Evolutionary conservation across 2,888 invertebrate species (phyloP), one percentile per base, ranked within the genome.

Genomic region (Caenorhabditis virilis): DNA sequence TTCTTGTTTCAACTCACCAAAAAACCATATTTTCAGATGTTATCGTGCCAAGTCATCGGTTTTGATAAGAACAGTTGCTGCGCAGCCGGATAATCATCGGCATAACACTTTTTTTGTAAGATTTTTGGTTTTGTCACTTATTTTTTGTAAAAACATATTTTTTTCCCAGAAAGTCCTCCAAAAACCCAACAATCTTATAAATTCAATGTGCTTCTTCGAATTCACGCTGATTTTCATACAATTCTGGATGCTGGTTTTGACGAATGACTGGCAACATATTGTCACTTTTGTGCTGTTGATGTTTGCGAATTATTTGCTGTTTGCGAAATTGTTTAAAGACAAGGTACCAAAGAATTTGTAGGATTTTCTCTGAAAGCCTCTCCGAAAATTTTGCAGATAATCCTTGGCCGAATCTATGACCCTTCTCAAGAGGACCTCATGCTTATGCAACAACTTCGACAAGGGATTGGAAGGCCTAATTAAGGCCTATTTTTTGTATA

Each of bases 261-360:
- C 90, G 16, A 88, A 89, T 36, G 91, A 93, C 76, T 97, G 95
- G 95, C 91, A 94, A 85, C 91, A 92, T 83, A 89, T 93, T 62
- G 84, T 95, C 45, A 91, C 94, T 2, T 88, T 93, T 77, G 89
- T 91, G 5, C 88, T 93, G 61, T 87, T 95, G 45, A 88, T 94
- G 33, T 90, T 93, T 82, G 91, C 91, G 68, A 95, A 94, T 85
- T 93, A 94, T 85, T 91, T 91, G 81, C 91, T 92, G 0, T 87
- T 95, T 42, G 95, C 93, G 84, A 92, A 93, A 85, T 87, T 94
- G 73, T 87, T 90, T 27, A 88, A 95, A 41, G 93, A 76, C 38
- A 69, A 70, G 48, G 71, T 69, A 13, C 25, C 39, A 36, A 36
- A 5, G 6, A 33, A 46, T 5, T 18, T 25, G 4, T 25, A 18